Evolutionary conservation across 2,888 invertebrate species (phyloP), one percentile per base, ranked within the genome.

Genomic region (Octonoba sinensis): DNA sequence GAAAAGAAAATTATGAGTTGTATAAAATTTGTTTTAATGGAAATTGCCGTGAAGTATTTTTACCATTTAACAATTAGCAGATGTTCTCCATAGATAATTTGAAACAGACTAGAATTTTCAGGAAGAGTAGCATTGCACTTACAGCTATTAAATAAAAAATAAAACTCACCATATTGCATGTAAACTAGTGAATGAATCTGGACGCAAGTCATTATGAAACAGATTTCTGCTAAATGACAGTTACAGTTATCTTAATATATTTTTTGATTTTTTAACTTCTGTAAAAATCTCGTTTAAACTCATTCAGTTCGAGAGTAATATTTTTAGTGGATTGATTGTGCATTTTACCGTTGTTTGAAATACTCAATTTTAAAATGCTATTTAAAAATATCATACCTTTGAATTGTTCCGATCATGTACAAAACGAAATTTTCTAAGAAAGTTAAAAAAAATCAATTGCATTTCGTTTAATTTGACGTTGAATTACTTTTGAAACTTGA

Each of bases 231-330:
- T 44, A 46, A 24, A 8, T 54, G 49, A 62, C 77, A 65, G 77
- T 77, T 77, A 65, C 71, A 77, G 77, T 77, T 47, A 64, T 47
- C 22, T 27, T 47, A 36, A 59, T 59, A 59, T 56, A 65, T 56
- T 67, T 77, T 67, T 76, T 76, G 64, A 24, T 57, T 65, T 65
- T 77, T 77, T 77, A 77, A 77, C 57, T 77, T 77, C 65, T 59
- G 54, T 70, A 78, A 78, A 36, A 78, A 71, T 78, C 78, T 78
- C 78, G 78, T 78, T 78, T 78, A 78, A 78, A 78, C 66, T 72
- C 72, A 49, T 56, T 67, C 64, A 78, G 78, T 66, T 72, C 78
- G 78, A 78, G 78, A 78, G 66, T 72, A 72, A 57, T 57, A 18
- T 62, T 36, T 62, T 24, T 27, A 60, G 24, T 60, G 22, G 22